A percentile compares a stretch with the other conserved stretches of the same genome.
Evolutionary conservation across 2,113 vertebrate species (phyloP).

Genomic region (Mesocricetus auratus): DNA sequence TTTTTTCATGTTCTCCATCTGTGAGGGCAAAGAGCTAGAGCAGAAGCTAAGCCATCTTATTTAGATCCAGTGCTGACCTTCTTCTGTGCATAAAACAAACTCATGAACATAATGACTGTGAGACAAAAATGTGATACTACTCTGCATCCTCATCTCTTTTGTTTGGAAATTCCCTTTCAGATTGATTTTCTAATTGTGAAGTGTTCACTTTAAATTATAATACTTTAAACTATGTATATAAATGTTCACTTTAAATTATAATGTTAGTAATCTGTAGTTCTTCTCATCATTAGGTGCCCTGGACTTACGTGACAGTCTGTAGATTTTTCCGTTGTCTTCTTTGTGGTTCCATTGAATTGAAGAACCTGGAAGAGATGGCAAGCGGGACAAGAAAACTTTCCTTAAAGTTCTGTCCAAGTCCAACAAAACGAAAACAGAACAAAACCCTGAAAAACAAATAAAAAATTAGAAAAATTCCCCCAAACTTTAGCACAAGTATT

Average conservation of each 20-base stretch:
- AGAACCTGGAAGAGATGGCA: conserved; percentile 57
- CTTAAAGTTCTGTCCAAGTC: not conserved
- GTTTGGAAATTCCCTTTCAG: not conserved
- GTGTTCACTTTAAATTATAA: not conserved
- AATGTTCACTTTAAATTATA: not conserved
- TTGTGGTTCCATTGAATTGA: not conserved
- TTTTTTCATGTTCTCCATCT: not conserved
- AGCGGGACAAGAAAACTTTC: not conserved
- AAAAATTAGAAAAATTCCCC: not conserved
- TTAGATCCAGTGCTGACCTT: not conserved
- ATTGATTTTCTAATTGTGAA: not conserved
- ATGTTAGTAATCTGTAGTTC: accelerated
- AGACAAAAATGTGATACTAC: no score
- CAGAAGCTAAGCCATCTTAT: not conserved
- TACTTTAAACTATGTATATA: not conserved
- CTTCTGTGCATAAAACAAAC: not conserved
- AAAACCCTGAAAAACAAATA: not conserved
- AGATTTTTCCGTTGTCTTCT: not conserved
- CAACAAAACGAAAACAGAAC: not conserved
- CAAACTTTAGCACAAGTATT: not conserved
- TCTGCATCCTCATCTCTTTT: not conserved
- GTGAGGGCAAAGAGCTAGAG: not conserved
- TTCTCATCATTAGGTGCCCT: not conserved
- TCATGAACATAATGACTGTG: not conserved
- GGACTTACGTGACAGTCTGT: not conserved